Conservation (phyloP, 1,140 invertebrate genomes). For the Saxidomus purpurata region DNA sequence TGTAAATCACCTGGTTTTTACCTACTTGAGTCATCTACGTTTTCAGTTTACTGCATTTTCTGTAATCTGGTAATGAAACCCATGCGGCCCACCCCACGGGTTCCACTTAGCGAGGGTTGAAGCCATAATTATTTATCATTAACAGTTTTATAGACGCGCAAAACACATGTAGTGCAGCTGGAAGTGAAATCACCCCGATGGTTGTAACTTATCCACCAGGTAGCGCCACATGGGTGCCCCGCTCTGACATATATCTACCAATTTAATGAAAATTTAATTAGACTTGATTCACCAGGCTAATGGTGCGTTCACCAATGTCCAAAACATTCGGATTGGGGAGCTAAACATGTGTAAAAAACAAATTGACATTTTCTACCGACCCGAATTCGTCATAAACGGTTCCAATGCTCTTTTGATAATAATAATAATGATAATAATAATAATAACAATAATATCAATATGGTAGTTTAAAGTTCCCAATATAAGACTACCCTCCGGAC, state of each 20-base stretch:
- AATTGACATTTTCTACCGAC: too few relatives aligned
- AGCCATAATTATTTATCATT: not conserved
- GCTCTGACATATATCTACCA: too few relatives aligned
- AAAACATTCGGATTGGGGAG: too few relatives aligned
- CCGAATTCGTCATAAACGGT: too few relatives aligned
- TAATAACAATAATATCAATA: too few relatives aligned
- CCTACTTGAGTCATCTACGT: not conserved
- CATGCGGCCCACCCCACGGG: not conserved
- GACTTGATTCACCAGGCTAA: too few relatives aligned
- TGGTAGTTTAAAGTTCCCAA: too few relatives aligned
- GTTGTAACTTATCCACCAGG: not conserved
- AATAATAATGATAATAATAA: too few relatives aligned
- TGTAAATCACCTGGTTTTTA: not conserved
- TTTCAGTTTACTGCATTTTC: not conserved
- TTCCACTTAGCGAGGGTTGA: not conserved
- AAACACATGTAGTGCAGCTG: constrained; percentile 4
- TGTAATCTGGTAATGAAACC: not conserved
- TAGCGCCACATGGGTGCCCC: not conserved
- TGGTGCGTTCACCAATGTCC: not conserved
- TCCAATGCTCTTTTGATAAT: too few relatives aligned
- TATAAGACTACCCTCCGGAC: too few relatives aligned
- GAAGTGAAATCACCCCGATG: not conserved
- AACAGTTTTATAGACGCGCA: not conserved
- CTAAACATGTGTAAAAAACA: too few relatives aligned
- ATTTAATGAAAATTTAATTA: too few relatives aligned